Base-by-base conservation (phyloP, 2,113 vertebrate genomes). In the Gallinago jamesoni region DNA sequence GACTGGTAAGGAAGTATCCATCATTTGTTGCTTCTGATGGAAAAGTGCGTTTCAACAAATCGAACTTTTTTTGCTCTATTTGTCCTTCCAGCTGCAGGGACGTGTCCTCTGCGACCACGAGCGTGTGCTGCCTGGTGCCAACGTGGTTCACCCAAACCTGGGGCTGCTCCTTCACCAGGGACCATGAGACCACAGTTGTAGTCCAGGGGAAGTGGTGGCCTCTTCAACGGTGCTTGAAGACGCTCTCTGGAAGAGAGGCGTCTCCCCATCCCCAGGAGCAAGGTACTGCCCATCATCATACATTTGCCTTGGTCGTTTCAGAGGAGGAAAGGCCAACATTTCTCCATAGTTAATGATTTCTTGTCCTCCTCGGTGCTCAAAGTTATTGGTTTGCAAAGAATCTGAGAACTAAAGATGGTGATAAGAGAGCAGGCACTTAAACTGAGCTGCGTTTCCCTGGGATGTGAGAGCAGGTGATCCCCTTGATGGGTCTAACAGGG, bases 111-210 rank as follows among this genome's bases (percentile, higher is more conserved):
- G 12, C 24, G 55, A 47, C 23, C 3, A 0, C 1, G 0, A 50
- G 3, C 1, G 1, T 0, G 0, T n/a, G 45, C 31, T 92, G 35
- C 28, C 48, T 60, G 20, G 30, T 41, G 33, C 7, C 1, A n/a
- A 39, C 0, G 0, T 9, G 17, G 41, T 33, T 84, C 28, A 23
- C 19, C 6, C 3, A 55, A 77, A 52, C 39, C 21, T 5, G 0
- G 14, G 47, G 39, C 53, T 41, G 19, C 21, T 80, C 35, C 53
- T 76, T 69, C 53, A 17, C 5, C 20, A 15, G 47, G 23, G 23
- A 37, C 67, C 30, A 6, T 17, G 52, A 72, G 31, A 53, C 21
- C 55, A 52, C 27, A 64, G 25, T 2, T 55, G 59, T 28, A 45
- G 10, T 9, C 39, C 3, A 3, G 30, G 25, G 28, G 6, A 70